Evolutionary conservation across 2,888 invertebrate species (phyloP).

Genomic region (Orthosia gracilis): DNA sequence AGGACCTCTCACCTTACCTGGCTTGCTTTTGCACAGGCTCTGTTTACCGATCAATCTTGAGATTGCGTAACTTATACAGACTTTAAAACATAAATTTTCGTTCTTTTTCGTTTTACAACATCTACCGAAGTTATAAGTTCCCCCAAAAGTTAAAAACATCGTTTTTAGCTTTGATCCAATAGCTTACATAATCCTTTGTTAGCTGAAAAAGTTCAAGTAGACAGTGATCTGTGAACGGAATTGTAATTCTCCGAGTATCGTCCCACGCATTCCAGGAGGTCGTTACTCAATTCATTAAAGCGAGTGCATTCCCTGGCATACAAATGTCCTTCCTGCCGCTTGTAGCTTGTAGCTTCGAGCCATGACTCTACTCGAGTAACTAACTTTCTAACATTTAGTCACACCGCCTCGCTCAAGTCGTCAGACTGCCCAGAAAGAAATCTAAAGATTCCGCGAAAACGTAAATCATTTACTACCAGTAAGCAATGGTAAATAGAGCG

Average conservation of each 20-base stretch:
- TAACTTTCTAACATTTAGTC: conserved; percentile 77
- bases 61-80: conserved; percentile 65
- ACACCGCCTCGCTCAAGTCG: conserved; percentile 49
- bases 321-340: conserved; percentile 80
- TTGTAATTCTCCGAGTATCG: conserved; percentile 75
- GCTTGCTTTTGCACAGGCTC: conserved; percentile 66
- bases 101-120: conserved; percentile 13
- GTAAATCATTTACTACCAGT: conserved; percentile 56
- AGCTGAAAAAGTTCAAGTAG: conserved; percentile 66
- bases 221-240: conserved; percentile 67
- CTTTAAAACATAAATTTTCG: conserved; percentile 15
- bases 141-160: conserved; percentile 50
- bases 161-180: conserved; percentile 55
- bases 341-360: conserved; percentile 65
- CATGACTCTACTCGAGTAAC: conserved; percentile 56
- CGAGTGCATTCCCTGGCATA: conserved; percentile 83
- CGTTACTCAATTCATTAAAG: conserved; percentile 82
- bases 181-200: conserved; percentile 64
- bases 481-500: conserved; percentile 61
- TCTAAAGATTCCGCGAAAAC: conserved; percentile 45
- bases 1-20: conserved; percentile 63
- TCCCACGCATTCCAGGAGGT: conserved; percentile 78
- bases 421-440: conserved; percentile 37
- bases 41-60: conserved; percentile 76
- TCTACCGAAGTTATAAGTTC: conserved; percentile 16